A percentile compares a stretch with the other conserved stretches of the same genome.
phyloP scores from a whole-genome alignment of 2,797 vertebrate species.

The Amphiprion clarkii region DNA sequence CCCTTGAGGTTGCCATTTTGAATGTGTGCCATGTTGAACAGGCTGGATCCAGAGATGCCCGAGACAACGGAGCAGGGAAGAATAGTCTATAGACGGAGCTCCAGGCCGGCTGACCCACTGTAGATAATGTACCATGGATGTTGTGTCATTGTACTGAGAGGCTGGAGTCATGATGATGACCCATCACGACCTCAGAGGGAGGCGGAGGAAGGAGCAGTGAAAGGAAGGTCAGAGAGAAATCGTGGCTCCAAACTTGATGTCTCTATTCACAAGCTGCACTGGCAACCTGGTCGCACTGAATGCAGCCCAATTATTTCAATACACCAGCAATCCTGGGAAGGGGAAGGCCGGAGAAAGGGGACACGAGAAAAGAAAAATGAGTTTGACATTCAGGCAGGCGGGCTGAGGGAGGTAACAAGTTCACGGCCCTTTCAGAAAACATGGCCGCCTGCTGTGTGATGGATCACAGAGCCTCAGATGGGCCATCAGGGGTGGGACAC shows the following conservation, averaged over 20 bases:
- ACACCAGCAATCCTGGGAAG: slow-evolving; percentile 55
- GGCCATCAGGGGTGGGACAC: slow-evolving; percentile 54
- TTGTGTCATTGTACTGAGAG: slow-evolving; percentile 58
- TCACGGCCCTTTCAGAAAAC: slow-evolving; percentile 76
- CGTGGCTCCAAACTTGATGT: slow-evolving; percentile 63
- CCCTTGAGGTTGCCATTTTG: slow-evolving; percentile 74
- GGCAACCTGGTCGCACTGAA: slow-evolving; percentile 66
- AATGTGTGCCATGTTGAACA: slow-evolving; percentile 76
- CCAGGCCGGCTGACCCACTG: slow-evolving; percentile 67
- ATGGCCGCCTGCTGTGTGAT: slow-evolving; percentile 76
- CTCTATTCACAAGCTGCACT: slow-evolving; percentile 63
- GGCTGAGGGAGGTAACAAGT: slow-evolving; percentile 76
- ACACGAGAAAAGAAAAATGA: slow-evolving; percentile 71
- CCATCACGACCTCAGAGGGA: slow-evolving; percentile 50
- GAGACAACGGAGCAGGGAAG: slow-evolving; percentile 64
- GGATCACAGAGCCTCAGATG: slow-evolving; percentile 66
- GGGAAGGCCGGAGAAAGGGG: slow-evolving; percentile 38
- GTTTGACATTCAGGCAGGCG: slow-evolving; percentile 69
- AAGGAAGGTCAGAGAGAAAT: slow-evolving; percentile 62
- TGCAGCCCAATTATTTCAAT: slow-evolving; percentile 69
- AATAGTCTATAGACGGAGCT: slow-evolving; percentile 64
- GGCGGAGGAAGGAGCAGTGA: slow-evolving; percentile 55
- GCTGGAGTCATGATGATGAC: slow-evolving; percentile 66
- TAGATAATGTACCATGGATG: slow-evolving; percentile 74
- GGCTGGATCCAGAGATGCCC: slow-evolving; percentile 66